Percentiles rank a stretch among this genome's conserved stretches.
phyloP scores from a whole-genome alignment of 2,113 vertebrate genomes.

The Chloebia gouldiae region DNA sequence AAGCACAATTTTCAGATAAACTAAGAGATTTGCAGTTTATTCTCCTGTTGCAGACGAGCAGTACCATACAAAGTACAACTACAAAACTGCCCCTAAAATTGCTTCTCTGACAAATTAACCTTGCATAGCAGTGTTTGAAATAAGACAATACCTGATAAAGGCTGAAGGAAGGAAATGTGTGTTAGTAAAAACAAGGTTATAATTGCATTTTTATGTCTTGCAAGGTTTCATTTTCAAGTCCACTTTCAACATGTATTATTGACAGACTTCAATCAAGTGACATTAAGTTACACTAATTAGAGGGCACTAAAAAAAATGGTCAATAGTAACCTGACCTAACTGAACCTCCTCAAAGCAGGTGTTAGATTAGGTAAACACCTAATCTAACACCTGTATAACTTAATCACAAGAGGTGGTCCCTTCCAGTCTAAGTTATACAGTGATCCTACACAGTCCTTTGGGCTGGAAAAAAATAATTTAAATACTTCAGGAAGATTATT shows the following conservation, averaged over 20 bases:
- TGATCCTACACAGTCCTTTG: neutral
- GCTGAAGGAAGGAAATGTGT: accelerated
- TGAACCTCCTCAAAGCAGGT: neutral
- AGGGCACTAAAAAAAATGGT: neutral
- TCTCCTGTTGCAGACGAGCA: neutral
- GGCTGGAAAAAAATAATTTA: neutral
- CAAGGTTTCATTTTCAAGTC: neutral
- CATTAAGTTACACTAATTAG: neutral
- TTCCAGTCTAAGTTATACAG: neutral
- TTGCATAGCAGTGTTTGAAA: neutral
- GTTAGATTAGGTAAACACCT: neutral
- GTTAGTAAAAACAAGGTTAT: neutral
- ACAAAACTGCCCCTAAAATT: neutral
- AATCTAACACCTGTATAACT: no score
- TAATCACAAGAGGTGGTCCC: neutral
- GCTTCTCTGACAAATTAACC: neutral
- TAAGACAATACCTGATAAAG: neutral
- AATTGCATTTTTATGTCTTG: neutral
- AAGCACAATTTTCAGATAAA: neutral
- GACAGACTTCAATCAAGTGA: neutral
- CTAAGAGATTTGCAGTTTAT: neutral
- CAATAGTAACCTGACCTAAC: neutral
- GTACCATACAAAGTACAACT: neutral
- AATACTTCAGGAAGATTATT: neutral
- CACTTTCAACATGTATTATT: neutral